phyloP scores from a whole-genome alignment of 2,797 vertebrate genomes.

The Gouania willdenowi region DNA sequence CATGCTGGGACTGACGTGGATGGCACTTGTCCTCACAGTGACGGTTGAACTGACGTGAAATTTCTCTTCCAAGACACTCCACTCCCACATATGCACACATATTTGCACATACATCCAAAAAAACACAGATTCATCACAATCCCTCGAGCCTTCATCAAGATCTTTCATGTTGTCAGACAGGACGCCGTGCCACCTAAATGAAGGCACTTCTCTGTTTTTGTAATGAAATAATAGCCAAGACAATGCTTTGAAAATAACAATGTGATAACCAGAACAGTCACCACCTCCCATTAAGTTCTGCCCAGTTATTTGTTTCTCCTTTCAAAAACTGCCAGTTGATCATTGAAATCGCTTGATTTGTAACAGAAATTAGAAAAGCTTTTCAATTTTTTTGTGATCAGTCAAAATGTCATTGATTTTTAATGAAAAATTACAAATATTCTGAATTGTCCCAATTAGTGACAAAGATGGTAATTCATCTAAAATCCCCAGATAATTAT shows the following conservation, averaged over 20 bases:
- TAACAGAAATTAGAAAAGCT: constrained; percentile 45
- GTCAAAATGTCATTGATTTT: constrained; percentile 49
- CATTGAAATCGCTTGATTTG: constrained; percentile 61
- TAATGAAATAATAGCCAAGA: constrained; percentile 57
- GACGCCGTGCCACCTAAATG: constrained; percentile 50
- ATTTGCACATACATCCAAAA: constrained; percentile 22
- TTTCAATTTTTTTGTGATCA: constrained; percentile 54
- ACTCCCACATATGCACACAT: constrained; percentile 13
- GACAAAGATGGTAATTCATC: constrained; percentile 34
- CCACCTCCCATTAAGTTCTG: constrained; percentile 52
- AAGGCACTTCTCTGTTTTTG: constrained; percentile 54
- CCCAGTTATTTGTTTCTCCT: constrained; percentile 61
- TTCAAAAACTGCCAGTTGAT: constrained; percentile 67
- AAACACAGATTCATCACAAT: constrained; percentile 24
- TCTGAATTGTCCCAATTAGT: constrained; percentile 48
- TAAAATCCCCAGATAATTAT: constrained; percentile 36
- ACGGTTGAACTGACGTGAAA: constrained; percentile 92
- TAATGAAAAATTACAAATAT: constrained; percentile 53
- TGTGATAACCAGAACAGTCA: constrained; percentile 53
- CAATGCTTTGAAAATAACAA: constrained; percentile 58
- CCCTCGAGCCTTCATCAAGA: constrained; percentile 67
- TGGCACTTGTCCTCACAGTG: constrained; percentile 87
- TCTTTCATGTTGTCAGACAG: constrained; percentile 62
- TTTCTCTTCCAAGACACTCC: constrained; percentile 30
- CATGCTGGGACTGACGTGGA: constrained; percentile 75